Evolutionary conservation across 2,113 vertebrate genomes (phyloP).

Genomic region (Mormyrus lacerda): DNA sequence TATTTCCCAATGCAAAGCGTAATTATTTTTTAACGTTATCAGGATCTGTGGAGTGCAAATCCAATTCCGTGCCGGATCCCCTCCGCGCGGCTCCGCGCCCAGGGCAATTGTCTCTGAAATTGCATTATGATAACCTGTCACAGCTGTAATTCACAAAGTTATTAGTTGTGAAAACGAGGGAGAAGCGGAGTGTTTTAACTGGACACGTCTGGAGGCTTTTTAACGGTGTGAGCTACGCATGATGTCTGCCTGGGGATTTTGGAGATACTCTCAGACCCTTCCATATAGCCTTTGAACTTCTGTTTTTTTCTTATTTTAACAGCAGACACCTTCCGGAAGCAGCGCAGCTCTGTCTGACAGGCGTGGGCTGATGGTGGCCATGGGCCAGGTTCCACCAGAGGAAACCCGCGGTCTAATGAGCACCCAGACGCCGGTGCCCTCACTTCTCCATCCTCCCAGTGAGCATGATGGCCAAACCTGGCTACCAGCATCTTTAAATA

Average conservation of each 20-base stretch:
- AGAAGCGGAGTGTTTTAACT: conserved; percentile 36
- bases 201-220: conserved; percentile 34
- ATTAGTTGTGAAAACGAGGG: conserved; percentile 42
- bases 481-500: neutral
- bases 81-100: conserved; percentile 39
- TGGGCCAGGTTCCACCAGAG: neutral
- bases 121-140: conserved; percentile 74
- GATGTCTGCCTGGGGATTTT: conserved; percentile 28
- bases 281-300: conserved; percentile 55
- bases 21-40: conserved; percentile 64
- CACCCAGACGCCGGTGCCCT: neutral
- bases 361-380: neutral
- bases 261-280: conserved; percentile 39
- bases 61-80: conserved; percentile 55
- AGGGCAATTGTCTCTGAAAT: conserved; percentile 66
- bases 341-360: neutral
- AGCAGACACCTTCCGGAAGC: neutral
- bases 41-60: conserved; percentile 55
- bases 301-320: conserved; percentile 26
- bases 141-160: conserved; percentile 65
- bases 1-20: conserved; percentile 53
- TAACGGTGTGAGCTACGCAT: conserved; percentile 45
- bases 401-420: neutral
- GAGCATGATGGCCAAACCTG: neutral
- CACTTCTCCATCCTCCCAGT: neutral